Percentiles rank a stretch among this genome's conserved stretches.
These are phyloP conservation scores for Nezara viridula DNA, from an alignment of 2,888 invertebrate genomes.

Conservation along the genomic window DNA sequence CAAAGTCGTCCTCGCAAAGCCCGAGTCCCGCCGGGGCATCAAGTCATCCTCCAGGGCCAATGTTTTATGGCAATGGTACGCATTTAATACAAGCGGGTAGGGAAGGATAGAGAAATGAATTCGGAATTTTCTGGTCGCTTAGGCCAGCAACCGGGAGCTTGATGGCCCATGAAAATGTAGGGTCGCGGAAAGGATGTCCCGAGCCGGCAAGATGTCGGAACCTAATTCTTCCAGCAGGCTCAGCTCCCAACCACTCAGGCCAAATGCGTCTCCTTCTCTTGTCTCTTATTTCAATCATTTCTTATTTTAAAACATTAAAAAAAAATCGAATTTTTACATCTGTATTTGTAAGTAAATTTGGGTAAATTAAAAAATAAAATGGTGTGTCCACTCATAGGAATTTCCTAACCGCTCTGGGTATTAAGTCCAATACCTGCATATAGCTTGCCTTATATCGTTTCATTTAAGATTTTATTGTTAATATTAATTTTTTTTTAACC, in stretches of 20 bases:
- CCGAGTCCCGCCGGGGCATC: neutral
- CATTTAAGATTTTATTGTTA: too few species aligned
- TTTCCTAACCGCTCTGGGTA: too few species aligned
- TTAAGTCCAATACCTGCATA: too few species aligned
- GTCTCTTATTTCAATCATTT: neutral
- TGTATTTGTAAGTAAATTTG: too few species aligned
- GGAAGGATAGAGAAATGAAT: constrained; percentile 55
- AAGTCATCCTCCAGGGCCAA: constrained; percentile 15
- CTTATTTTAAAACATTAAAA: neutral
- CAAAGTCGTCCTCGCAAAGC: neutral
- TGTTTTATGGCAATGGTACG: constrained; percentile 53
- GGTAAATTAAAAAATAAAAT: neutral
- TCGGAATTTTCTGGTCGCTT: constrained; percentile 58
- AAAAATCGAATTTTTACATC: too few species aligned
- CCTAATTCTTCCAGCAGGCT: constrained; percentile 32
- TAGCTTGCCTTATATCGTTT: too few species aligned
- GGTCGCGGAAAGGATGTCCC: neutral
- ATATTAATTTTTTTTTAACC: too few species aligned
- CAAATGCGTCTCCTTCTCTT: neutral
- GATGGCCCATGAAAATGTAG: constrained; percentile 57
- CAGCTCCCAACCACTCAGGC: neutral
- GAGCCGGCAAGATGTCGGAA: constrained; percentile 5
- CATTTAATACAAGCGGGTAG: constrained; percentile 39
- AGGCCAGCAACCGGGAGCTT: constrained; percentile 47
- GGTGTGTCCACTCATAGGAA: too few species aligned